phyloP scores from a whole-genome alignment of 2,797 vertebrate species.

The Schizothorax lantsangensis region DNA sequence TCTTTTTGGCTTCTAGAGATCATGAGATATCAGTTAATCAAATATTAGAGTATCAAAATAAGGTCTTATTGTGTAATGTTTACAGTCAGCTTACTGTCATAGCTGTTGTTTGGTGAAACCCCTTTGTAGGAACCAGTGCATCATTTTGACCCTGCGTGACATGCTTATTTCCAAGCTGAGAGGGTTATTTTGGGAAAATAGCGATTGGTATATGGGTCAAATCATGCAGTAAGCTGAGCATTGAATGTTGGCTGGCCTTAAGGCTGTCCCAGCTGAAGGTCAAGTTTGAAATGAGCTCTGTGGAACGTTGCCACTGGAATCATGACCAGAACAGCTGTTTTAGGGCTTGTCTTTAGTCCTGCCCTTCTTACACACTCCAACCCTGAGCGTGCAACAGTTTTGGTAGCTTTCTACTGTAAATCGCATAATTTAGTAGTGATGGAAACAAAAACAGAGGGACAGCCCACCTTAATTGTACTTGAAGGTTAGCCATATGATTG shows the following conservation, averaged over 20 bases:
- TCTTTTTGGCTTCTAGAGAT: not conserved
- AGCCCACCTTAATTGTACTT: not conserved
- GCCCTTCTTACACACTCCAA: not conserved
- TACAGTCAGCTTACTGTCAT: not conserved
- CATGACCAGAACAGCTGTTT: conserved; percentile 13
- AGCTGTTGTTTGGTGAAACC: not conserved
- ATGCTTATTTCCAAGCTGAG: not conserved
- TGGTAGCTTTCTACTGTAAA: not conserved
- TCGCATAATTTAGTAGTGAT: not conserved
- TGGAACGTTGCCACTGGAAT: not conserved
- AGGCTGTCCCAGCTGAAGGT: not conserved
- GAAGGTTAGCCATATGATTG: not conserved
- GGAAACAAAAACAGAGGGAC: not conserved
- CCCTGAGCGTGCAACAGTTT: not conserved
- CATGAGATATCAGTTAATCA: not conserved
- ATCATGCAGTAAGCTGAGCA: not conserved
- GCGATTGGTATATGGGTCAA: conserved; percentile 18
- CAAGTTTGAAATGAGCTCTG: conserved; percentile 17
- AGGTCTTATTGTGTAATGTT: not conserved
- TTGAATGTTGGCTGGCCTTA: conserved; percentile 2
- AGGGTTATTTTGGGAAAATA: conserved; percentile 17
- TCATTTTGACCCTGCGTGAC: not conserved
- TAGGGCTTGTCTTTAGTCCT: conserved; percentile 12
- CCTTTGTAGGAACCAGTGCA: not conserved
- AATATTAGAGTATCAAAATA: not conserved